Evolutionary conservation across 2,888 invertebrate genomes (phyloP).

Genomic region (Agrotis segetum): DNA sequence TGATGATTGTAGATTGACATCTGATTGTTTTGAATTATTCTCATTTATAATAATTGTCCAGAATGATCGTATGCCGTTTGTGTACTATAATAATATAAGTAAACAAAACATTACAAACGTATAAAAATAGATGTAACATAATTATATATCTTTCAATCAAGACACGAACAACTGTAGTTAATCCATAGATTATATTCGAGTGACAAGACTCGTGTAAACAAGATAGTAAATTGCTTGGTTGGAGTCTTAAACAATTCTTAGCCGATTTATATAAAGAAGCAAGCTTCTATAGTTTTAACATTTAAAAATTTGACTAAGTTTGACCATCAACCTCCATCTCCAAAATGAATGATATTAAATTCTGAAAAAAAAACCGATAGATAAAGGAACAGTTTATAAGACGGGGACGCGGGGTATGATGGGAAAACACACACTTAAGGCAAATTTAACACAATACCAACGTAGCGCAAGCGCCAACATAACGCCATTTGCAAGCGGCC

Average conservation of each 20-base stretch:
- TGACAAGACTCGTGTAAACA: neutral
- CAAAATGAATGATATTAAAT: no score
- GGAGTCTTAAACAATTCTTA: neutral
- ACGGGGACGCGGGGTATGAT: no score
- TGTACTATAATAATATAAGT: no score
- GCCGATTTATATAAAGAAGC: neutral
- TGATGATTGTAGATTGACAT: constrained; percentile 25
- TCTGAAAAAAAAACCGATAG: no score
- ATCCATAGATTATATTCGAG: constrained; percentile 1
- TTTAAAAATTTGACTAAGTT: no score
- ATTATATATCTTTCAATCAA: neutral
- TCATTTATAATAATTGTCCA: constrained; percentile 28
- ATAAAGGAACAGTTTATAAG: no score
- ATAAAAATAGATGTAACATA: neutral
- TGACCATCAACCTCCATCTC: no score
- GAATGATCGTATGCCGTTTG: constrained; percentile 6
- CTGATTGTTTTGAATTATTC: constrained; percentile 43
- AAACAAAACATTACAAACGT: no score
- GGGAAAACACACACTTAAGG: no score
- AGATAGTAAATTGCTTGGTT: neutral
- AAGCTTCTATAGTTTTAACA: neutral
- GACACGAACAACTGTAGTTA: neutral
- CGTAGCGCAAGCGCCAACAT: no score
- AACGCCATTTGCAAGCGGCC: no score
- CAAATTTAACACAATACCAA: no score